These are phyloP conservation scores for Cryptocephalus moraei DNA, from an alignment of 2,888 invertebrate genomes.

Conservation along the genomic window DNA sequence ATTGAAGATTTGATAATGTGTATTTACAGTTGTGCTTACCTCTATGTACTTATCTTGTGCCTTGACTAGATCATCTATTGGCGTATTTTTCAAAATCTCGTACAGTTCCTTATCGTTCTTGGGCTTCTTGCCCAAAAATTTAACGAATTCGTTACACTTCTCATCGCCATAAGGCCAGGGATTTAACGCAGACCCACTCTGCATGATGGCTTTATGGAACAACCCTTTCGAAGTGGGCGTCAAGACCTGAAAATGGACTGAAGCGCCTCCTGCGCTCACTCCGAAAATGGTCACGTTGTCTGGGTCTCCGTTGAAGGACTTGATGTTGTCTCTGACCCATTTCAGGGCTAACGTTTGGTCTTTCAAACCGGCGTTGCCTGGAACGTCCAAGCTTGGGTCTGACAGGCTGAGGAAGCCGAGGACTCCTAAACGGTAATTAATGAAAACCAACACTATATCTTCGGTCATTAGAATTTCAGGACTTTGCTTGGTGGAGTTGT, in stretches of 20 bases:
- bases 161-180: conserved; percentile 31
- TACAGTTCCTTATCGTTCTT: conserved; percentile 6
- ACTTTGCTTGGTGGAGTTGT: conserved; percentile 41
- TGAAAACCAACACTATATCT: conserved; percentile 33
- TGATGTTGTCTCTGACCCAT: conserved; percentile 31
- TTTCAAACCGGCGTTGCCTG: conserved; percentile 33
- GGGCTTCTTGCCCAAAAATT: conserved; percentile 3
- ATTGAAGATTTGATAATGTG: background rate
- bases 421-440: conserved; percentile 29
- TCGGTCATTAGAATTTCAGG: conserved; percentile 48
- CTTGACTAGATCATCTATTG: conserved; percentile 6
- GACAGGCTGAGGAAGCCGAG: conserved; percentile 17
- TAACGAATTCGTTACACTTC: conserved; percentile 8
- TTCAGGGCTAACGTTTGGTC: conserved; percentile 30
- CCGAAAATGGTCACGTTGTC: conserved; percentile 30
- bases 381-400: conserved; percentile 22
- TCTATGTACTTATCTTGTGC: conserved; percentile 1
- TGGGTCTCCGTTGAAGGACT: conserved; percentile 31
- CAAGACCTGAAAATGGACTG: conserved; percentile 32
- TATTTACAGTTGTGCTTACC: background rate
- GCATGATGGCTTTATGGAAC: conserved; percentile 52
- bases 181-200: conserved; percentile 56
- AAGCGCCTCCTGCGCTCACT: conserved; percentile 30
- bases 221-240: conserved; percentile 29
- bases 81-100: conserved; percentile 7